These are phyloP conservation scores for Micronycteris hirsuta DNA, from an alignment of 2,113 vertebrate genomes.

Conservation along the genomic window DNA sequence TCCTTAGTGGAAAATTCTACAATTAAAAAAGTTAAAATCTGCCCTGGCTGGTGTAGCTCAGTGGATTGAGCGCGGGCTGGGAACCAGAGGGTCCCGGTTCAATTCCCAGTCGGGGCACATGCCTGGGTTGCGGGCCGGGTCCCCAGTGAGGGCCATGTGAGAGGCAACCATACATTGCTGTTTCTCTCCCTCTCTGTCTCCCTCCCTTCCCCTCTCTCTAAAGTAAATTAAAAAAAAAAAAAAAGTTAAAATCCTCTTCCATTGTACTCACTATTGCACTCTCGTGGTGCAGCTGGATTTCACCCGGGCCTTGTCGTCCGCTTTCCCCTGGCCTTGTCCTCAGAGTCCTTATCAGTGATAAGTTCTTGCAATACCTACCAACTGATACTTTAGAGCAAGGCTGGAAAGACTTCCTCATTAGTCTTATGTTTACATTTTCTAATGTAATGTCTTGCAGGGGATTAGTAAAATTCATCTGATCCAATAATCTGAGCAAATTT, in stretches of 20 bases:
- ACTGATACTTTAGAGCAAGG: not conserved
- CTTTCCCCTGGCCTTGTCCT: not conserved
- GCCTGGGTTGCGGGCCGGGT: no score
- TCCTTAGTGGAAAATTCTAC: not conserved
- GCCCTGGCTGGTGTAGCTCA: no score
- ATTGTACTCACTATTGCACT: not conserved
- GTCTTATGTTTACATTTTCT: not conserved
- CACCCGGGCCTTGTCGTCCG: not conserved
- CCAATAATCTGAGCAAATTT: not conserved
- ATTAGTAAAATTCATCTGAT: not conserved
- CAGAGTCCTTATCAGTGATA: not conserved
- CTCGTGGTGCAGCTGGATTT: not conserved
- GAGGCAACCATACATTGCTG: no score
- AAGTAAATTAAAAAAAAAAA: no score
- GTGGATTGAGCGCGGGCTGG: no score
- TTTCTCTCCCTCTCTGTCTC: no score
- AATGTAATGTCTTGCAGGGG: not conserved
- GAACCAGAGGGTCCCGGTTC: no score
- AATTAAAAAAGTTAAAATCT: not conserved
- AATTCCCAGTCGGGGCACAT: no score
- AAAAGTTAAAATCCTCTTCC: not conserved
- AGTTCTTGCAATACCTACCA: conserved; percentile 5
- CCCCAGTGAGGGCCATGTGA: no score
- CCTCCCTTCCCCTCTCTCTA: no score
- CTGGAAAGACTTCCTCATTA: not conserved